Evolutionary conservation across 2,113 vertebrate species (phyloP), one percentile per base, ranked within the genome.

Genomic region (Paralichthys olivaceus): DNA sequence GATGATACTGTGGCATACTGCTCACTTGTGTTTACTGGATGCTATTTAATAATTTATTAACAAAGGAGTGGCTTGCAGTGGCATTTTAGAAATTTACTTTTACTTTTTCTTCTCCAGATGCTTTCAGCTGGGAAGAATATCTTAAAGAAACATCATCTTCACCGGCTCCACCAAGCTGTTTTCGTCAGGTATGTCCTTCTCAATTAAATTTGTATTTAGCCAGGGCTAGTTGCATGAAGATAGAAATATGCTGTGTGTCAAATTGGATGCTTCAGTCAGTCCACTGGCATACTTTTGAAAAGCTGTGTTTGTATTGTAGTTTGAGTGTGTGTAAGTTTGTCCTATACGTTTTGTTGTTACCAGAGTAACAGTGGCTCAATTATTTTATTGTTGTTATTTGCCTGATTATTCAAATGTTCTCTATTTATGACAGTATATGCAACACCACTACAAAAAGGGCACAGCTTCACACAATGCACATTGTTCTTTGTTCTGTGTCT

Each of bases 61-160:
- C 37, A 40, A 40, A 34, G 32, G 6, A 40, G 37, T 13, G 11
- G 37, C 37, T 40, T 40, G 37, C 7, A 34, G 9, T 34, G 32
- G 32, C 32, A 1, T 34, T 34, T 34, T 34, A 8, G 0, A 1
- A 13, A 3, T 13, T 40, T 11, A 3, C 28, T 13, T 40, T 40
- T 13, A 12, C 37, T 40, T 40, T 34, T 8, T 71, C 85, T 88
- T 75, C 84, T 86, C 71, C 76, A 95, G 97, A 96, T 73, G 78
- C 93, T 25, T 99, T 99, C 92, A 94, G 92, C 64, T 99, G 98
- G 97, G 96, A 97, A 77, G 94, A 94, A 59, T 99, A 99, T 88
- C 94, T 99, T 73, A 96, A 97, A 91, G 95, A 97, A 89, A 97
- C 96, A 29, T 95, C 95, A 29, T 95, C 96, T 15, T 7, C 88